Conservation (phyloP, 2,888 invertebrate species). For the Nemurella pictetii region DNA sequence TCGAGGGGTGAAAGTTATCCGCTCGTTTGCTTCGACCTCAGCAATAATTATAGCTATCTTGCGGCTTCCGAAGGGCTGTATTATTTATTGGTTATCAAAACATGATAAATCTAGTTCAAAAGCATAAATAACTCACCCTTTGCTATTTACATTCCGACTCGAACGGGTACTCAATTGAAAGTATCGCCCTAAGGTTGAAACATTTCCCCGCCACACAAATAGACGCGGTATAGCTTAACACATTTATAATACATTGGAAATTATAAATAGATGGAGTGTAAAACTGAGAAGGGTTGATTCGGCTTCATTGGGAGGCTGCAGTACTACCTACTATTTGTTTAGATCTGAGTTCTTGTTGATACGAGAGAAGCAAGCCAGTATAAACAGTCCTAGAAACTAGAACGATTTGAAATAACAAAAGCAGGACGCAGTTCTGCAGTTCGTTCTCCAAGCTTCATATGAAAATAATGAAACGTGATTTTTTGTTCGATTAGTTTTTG, state of each 20-base stretch:
- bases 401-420: neutral
- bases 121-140: neutral
- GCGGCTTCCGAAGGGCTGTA: neutral
- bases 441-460: neutral
- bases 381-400: neutral
- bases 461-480: neutral
- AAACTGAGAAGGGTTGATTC: neutral
- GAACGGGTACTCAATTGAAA: neutral
- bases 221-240: neutral
- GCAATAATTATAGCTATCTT: no score
- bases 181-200: neutral
- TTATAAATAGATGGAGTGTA: neutral
- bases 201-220: no score
- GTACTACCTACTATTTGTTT: neutral
- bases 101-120: neutral
- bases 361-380: neutral
- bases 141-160: neutral
- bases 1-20: neutral
- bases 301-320: neutral
- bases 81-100: neutral
- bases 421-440: neutral
- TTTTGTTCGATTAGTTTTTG: neutral
- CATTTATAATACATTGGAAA: neutral
- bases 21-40: no score
- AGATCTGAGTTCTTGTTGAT: neutral